Evolutionary conservation across 35 echinoderm and acorn worm genomes (phyloP).

Genomic region (Ophioderma brevispina): DNA sequence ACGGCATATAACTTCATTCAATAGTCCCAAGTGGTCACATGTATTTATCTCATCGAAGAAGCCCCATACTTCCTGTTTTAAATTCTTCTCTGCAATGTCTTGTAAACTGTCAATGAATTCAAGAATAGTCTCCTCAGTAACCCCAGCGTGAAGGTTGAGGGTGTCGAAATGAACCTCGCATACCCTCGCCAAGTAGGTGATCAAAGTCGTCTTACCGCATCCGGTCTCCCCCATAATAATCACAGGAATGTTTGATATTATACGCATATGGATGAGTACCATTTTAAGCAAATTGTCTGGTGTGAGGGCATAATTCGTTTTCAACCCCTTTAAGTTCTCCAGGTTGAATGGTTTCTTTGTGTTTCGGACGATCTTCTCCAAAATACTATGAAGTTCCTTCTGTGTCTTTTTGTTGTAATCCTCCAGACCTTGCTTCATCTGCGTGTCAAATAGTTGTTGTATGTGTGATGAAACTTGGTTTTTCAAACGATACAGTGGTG

Average conservation of each 20-base stretch:
- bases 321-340: neutral
- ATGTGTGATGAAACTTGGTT: slow-evolving; percentile 22
- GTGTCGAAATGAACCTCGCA: slow-evolving; percentile 35
- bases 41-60: slow-evolving; percentile 53
- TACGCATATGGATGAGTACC: slow-evolving; percentile 35
- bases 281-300: slow-evolving; percentile 48
- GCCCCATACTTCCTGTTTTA: slow-evolving; percentile 33
- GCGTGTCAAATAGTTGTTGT: slow-evolving; percentile 17
- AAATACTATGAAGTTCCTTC: slow-evolving; percentile 9
- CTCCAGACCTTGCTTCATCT: neutral
- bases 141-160: slow-evolving; percentile 31
- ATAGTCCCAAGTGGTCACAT: slow-evolving; percentile 35
- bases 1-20: slow-evolving; percentile 39
- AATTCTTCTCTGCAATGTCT: neutral
- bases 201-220: slow-evolving; percentile 48
- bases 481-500: slow-evolving; percentile 31
- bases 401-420: slow-evolving; percentile 33
- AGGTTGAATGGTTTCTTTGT: neutral
- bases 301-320: slow-evolving; percentile 28
- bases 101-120: slow-evolving; percentile 5
- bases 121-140: neutral
- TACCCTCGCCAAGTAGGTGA: slow-evolving; percentile 28
- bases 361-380: slow-evolving; percentile 25
- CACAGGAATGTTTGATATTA: slow-evolving; percentile 27
- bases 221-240: slow-evolving; percentile 53